Conservation (phyloP, 2,113 vertebrate genomes). For the Myotis brandtii region DNA sequence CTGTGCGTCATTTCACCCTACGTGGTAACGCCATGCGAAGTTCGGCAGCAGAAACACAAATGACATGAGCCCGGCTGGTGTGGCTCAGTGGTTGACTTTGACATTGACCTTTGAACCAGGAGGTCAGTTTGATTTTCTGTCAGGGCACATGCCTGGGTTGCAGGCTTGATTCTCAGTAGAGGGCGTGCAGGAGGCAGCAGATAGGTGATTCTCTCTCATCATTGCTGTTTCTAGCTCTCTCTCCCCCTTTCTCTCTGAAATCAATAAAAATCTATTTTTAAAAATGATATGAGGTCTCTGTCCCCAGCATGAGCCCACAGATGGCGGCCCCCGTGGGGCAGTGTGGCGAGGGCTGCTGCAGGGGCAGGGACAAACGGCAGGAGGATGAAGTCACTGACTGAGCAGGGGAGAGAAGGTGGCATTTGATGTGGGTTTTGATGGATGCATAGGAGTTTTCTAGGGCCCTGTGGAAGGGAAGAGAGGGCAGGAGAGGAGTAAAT, state of each 20-base stretch:
- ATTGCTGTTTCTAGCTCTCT: too few relatives aligned
- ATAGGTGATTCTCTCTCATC: too few relatives aligned
- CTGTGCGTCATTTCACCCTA: not conserved
- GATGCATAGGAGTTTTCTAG: not conserved
- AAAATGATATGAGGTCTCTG: not conserved
- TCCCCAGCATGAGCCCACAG: not conserved
- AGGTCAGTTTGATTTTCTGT: too few relatives aligned
- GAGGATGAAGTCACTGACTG: not conserved
- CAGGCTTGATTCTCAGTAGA: too few relatives aligned
- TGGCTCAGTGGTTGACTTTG: too few relatives aligned
- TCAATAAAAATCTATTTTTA: too few relatives aligned
- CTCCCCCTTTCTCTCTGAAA: too few relatives aligned
- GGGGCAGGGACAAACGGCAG: not conserved
- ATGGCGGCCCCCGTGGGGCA: accelerated
- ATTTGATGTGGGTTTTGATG: not conserved
- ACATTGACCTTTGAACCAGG: too few relatives aligned
- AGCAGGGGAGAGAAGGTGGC: not conserved
- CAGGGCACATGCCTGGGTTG: too few relatives aligned
- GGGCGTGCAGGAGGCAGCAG: too few relatives aligned
- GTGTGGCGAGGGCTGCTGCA: not conserved
- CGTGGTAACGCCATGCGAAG: accelerated
- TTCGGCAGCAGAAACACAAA: not conserved
- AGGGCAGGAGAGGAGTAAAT: not conserved
- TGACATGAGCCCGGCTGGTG: not conserved
- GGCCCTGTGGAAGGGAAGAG: not conserved